Evolutionary conservation across 2,888 invertebrate species (phyloP).

Genomic region (Lasioglossum lativentre): DNA sequence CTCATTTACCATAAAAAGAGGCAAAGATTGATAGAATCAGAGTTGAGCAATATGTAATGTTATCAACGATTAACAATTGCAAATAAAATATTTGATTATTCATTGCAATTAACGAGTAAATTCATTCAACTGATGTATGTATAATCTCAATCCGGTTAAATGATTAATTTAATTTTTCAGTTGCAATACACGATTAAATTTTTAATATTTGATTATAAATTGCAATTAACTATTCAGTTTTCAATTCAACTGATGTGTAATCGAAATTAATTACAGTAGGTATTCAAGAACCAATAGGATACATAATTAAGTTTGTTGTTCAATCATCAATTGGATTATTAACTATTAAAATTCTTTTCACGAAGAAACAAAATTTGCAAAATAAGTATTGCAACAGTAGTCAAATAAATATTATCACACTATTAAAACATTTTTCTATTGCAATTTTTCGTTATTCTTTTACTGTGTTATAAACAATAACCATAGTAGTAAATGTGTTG

Average conservation of each 20-base stretch:
- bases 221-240: background rate
- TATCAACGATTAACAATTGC: background rate
- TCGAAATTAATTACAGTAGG: too few species aligned
- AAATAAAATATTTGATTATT: background rate
- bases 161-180: background rate
- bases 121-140: background rate
- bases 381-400: background rate
- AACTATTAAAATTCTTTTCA: background rate
- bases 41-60: background rate
- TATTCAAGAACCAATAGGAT: background rate
- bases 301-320: background rate
- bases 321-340: too few species aligned
- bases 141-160: background rate
- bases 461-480: background rate
- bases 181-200: background rate
- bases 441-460: background rate
- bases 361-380: background rate
- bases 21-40: background rate
- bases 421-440: background rate
- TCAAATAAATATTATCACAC: background rate
- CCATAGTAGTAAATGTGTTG: background rate
- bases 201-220: background rate
- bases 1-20: constrained; percentile 1
- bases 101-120: background rate
- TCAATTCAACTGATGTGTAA: background rate